A percentile compares a stretch with the other conserved stretches of the same genome.
These are phyloP conservation scores for Carpatolechia fugitivella DNA, from an alignment of 2,888 invertebrate species.

Conservation along the genomic window DNA sequence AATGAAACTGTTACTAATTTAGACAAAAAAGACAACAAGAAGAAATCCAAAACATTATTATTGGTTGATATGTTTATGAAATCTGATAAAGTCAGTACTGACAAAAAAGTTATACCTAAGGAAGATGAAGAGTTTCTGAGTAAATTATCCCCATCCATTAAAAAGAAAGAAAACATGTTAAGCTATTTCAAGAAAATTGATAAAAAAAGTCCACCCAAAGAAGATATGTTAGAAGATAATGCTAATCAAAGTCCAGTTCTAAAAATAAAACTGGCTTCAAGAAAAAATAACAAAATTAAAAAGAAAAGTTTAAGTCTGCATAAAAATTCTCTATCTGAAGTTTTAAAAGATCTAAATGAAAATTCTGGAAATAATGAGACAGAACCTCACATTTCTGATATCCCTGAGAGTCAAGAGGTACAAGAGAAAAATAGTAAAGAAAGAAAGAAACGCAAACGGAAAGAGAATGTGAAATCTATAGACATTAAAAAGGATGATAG, in stretches of 20 bases:
- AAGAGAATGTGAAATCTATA: constrained; percentile 14
- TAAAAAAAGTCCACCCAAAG: constrained; percentile 37
- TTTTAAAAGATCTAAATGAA: constrained; percentile 21
- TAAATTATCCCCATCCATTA: constrained; percentile 78
- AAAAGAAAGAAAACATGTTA: constrained; percentile 80
- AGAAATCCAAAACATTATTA: constrained; percentile 36
- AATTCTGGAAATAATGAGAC: constrained; percentile 19
- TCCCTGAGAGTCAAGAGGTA: background rate
- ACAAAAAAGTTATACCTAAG: constrained; percentile 37
- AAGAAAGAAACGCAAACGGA: constrained; percentile 35
- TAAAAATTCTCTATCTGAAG: constrained; percentile 25
- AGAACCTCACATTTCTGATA: background rate
- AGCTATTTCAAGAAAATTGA: constrained; percentile 79
- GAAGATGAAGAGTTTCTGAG: constrained; percentile 71
- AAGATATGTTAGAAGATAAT: constrained; percentile 33
- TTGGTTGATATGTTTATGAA: constrained; percentile 51
- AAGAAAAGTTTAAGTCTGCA: constrained; percentile 42
- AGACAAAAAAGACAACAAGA: constrained; percentile 13
- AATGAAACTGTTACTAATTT: constrained; percentile 15
- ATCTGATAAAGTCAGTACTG: constrained; percentile 24
- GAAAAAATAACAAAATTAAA: constrained; percentile 48
- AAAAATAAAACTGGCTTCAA: constrained; percentile 56
- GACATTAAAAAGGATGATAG: background rate
- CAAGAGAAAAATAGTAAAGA: constrained; percentile 6
- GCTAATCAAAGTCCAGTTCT: constrained; percentile 34